A percentile compares a stretch with the other conserved stretches of the same genome.
phyloP scores from a whole-genome alignment of 2,113 vertebrate species.

The Perognathus longimembris region DNA sequence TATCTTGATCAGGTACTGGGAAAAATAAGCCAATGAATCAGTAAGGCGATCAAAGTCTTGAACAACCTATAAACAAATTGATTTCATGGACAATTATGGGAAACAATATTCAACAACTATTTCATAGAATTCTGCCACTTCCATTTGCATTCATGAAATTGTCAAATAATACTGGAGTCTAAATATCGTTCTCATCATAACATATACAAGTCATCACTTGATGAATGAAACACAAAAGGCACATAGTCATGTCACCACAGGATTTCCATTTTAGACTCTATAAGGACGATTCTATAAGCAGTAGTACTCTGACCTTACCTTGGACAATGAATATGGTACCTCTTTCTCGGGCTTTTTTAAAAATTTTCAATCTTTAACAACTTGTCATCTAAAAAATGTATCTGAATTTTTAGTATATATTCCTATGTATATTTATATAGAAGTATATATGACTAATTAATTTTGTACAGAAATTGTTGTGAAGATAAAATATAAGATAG shows the following conservation, averaged over 20 bases:
- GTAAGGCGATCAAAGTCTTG: neutral
- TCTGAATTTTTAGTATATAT: too few relatives aligned
- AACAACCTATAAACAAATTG: neutral
- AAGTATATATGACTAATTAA: neutral
- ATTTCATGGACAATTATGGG: neutral
- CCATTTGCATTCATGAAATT: neutral
- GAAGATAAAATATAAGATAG: neutral
- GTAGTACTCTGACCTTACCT: neutral
- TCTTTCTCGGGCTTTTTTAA: neutral
- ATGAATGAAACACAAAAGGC: neutral
- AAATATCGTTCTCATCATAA: conserved; percentile 2
- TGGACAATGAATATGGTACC: neutral
- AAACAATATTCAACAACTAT: neutral
- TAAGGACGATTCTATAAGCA: neutral
- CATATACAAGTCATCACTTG: neutral
- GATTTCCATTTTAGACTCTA: neutral
- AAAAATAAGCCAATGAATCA: too few relatives aligned
- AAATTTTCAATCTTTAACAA: neutral
- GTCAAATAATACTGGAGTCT: neutral
- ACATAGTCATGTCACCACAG: neutral
- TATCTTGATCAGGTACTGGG: too few relatives aligned
- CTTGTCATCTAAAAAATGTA: too few relatives aligned
- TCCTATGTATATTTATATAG: neutral
- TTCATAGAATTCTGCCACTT: too few relatives aligned
- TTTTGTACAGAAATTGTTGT: neutral